Evolutionary conservation across 2,888 invertebrate genomes (phyloP), one percentile per base, ranked within the genome.

Genomic region (Apocheima hispidaria): DNA sequence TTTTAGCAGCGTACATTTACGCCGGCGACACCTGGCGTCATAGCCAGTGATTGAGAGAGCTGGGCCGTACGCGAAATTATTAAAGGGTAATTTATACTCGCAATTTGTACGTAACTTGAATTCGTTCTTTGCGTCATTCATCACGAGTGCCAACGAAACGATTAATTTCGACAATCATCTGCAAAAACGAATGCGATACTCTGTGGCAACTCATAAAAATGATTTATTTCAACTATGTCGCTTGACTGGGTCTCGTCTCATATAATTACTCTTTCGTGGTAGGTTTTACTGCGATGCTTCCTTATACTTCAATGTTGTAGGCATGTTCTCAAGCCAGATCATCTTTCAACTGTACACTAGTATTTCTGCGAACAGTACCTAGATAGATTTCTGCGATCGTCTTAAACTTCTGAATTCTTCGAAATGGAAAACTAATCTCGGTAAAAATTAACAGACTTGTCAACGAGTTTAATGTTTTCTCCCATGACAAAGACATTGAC

Each of bases 61-160:
- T 70, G 74, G 70, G 81, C 84, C 84, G 88, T 86, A 87, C 84
- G 83, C 83, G 84, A 85, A 88, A 91, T 91, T 90, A 90, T 90
- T 90, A 90, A 89, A 90, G 84, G 82, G 84, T 88, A 90, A 92
- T 90, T 91, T 91, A 92, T 92, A 88, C 87, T 82, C 84, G 89
- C 88, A 91, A 90, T 92, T 91, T 91, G 88, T 88, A 88, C 87
- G 87, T 83, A 81, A 86, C 88, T 89, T 87, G 85, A 86, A 90
- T 89, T 90, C 83, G 84, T 86, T 90, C 85, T 88, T 92, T 88
- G 86, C 80, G 80, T 88, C 90, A 88, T 92, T 86, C 91, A 89
- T 92, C 90, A 92, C 79, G 66, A 75, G 72, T 81, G 82, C 79
- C 70, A 70, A 72, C 64, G 69, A 72, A 76, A 70, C 85, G 81